phyloP scores from a whole-genome alignment of 2,113 vertebrate species.

The Tragelaphus strepsiceros region DNA sequence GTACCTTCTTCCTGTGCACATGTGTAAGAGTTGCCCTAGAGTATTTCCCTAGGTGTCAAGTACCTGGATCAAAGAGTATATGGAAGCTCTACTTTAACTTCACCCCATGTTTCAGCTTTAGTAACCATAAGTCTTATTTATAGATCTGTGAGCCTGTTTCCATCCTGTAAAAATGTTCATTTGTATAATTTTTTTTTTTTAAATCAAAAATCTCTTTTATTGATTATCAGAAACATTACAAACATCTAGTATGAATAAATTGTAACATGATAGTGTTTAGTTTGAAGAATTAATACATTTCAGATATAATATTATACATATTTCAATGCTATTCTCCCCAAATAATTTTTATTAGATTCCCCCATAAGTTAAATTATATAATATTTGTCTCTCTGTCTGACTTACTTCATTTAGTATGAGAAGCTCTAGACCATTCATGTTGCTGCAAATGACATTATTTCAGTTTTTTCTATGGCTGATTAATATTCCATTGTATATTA shows the following conservation, averaged over 20 bases:
- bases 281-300: too few relatives aligned
- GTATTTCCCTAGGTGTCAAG: neutral
- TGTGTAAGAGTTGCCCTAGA: neutral
- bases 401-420: neutral
- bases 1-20: neutral
- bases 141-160: neutral
- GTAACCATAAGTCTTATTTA: neutral
- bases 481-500: neutral
- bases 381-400: neutral
- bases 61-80: neutral
- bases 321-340: too few relatives aligned
- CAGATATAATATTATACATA: too few relatives aligned
- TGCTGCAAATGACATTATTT: neutral
- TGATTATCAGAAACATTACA: too few relatives aligned
- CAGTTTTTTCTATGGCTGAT: neutral
- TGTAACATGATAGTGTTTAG: too few relatives aligned
- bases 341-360: neutral
- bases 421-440: neutral
- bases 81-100: neutral
- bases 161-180: neutral
- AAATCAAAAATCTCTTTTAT: too few relatives aligned
- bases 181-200: neutral
- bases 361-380: neutral
- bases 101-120: neutral
- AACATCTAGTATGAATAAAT: too few relatives aligned